A percentile compares a stretch with the other conserved stretches of the same genome.
These are phyloP conservation scores for Drosophila ercepeae DNA, from an alignment of 1,140 invertebrate species.

Conservation along the genomic window DNA sequence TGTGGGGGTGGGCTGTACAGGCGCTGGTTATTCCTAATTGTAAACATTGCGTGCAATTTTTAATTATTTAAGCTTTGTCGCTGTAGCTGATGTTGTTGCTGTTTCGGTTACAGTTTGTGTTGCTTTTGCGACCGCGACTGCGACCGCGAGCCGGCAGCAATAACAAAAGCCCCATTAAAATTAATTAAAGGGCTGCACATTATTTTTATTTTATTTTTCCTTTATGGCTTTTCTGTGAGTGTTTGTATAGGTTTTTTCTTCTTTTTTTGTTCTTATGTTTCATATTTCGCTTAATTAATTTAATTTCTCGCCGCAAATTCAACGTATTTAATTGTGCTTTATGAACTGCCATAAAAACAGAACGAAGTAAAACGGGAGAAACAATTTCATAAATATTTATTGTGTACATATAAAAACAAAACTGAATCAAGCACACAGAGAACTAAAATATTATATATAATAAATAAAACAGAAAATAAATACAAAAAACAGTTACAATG, in stretches of 20 bases:
- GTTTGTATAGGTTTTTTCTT: conserved; percentile 42
- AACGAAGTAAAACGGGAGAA: conserved; percentile 37
- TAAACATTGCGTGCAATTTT: conserved; percentile 83
- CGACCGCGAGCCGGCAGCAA: conserved; percentile 32
- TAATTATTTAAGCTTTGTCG: conserved; percentile 81
- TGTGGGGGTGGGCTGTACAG: conserved; percentile 36
- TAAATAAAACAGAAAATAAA: conserved; percentile 33
- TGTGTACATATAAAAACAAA: conserved; percentile 59
- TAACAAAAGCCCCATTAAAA: conserved; percentile 74
- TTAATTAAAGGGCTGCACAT: conserved; percentile 80
- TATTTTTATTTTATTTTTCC: conserved; percentile 69
- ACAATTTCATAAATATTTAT: conserved; percentile 70
- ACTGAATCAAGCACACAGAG: conserved; percentile 66
- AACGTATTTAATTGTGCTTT: conserved; percentile 74
- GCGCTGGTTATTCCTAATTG: conserved; percentile 77
- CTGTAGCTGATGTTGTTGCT: conserved; percentile 21
- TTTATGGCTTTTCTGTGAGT: conserved; percentile 50
- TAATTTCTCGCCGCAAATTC: conserved; percentile 71
- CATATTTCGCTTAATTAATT: conserved; percentile 77
- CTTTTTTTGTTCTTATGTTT: too few relatives aligned
- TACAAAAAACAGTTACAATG: conserved; percentile 55
- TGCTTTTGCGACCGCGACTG: neutral
- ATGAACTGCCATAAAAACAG: conserved; percentile 78
- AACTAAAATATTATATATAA: conserved; percentile 63
- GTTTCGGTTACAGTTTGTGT: neutral